Percentiles rank a stretch among this genome's conserved stretches.
Conservation (phyloP, 2,888 invertebrate species). For the Philopedon plagiatum region DNA sequence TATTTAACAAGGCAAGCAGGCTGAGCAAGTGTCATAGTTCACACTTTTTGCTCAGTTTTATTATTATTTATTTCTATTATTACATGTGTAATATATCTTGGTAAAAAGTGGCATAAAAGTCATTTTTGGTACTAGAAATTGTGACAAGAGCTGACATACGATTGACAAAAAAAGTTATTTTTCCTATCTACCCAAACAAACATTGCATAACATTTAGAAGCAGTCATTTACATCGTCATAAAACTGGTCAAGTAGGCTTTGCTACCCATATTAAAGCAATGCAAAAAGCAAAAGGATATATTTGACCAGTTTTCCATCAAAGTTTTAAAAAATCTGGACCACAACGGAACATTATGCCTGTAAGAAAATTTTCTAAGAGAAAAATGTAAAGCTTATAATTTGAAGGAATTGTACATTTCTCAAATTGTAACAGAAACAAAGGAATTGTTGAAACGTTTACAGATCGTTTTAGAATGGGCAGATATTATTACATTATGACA, state of each 20-base stretch:
- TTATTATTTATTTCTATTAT: no score
- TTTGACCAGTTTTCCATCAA: not conserved
- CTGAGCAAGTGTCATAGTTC: no score
- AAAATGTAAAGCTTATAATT: slow-evolving; percentile 27
- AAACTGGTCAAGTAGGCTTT: slow-evolving; percentile 6
- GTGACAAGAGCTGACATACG: no score
- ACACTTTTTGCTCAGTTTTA: no score
- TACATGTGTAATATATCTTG: no score
- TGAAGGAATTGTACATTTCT: slow-evolving; percentile 35
- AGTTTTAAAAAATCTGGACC: not conserved
- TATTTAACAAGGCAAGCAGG: no score
- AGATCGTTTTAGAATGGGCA: slow-evolving; percentile 20
- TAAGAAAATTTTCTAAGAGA: slow-evolving; percentile 20
- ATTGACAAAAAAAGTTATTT: no score
- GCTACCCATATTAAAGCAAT: not conserved
- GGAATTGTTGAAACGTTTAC: slow-evolving; percentile 45
- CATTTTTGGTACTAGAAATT: no score
- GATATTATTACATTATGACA: no score
- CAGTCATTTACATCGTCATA: not conserved
- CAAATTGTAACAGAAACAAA: slow-evolving; percentile 45
- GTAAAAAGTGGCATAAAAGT: no score
- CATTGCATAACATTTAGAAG: no score
- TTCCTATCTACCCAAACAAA: no score
- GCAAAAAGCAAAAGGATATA: not conserved
- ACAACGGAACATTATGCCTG: slow-evolving; percentile 3